Percentiles rank a stretch among this genome's conserved stretches.
These are phyloP conservation scores for Cyclina sinensis DNA, from an alignment of 1,140 invertebrate species.

Conservation along the genomic window DNA sequence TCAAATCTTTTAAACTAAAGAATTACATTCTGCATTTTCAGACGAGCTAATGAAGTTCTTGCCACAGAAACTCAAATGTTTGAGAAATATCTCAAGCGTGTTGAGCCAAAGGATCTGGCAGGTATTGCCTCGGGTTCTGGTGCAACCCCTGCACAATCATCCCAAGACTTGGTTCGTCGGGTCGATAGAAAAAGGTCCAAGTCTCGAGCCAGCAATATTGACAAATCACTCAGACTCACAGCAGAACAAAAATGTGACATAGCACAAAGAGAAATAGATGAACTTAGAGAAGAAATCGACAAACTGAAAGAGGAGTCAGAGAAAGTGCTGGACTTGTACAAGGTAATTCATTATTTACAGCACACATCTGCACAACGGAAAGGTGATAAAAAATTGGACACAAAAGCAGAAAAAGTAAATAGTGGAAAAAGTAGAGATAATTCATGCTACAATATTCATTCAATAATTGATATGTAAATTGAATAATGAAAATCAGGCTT, in stretches of 20 bases:
- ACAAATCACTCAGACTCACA: conserved; percentile 82
- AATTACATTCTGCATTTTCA: no score
- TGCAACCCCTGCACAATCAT: conserved; percentile 71
- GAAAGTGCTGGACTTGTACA: conserved; percentile 85
- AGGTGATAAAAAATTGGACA: no score
- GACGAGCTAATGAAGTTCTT: conserved; percentile 85
- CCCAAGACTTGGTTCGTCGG: conserved; percentile 72
- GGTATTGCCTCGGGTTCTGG: conserved; percentile 46
- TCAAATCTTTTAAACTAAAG: no score
- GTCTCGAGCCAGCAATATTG: conserved; percentile 81
- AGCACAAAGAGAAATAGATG: conserved; percentile 86
- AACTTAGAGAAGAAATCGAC: conserved; percentile 84
- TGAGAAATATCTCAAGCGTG: conserved; percentile 86
- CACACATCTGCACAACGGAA: no score
- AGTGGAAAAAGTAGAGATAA: no score
- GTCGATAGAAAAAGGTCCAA: conserved; percentile 84
- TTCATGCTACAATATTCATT: no score
- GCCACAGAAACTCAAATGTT: conserved; percentile 86
- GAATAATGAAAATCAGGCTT: no score
- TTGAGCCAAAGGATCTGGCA: conserved; percentile 81
- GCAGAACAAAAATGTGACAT: conserved; percentile 87
- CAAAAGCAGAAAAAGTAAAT: no score
- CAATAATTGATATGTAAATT: no score
- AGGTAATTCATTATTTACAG: conserved; percentile 72
- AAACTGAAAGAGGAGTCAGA: conserved; percentile 85